These are phyloP conservation scores for Stigmatopora nigra DNA, from an alignment of 2,113 vertebrate species.

Conservation along the genomic window DNA sequence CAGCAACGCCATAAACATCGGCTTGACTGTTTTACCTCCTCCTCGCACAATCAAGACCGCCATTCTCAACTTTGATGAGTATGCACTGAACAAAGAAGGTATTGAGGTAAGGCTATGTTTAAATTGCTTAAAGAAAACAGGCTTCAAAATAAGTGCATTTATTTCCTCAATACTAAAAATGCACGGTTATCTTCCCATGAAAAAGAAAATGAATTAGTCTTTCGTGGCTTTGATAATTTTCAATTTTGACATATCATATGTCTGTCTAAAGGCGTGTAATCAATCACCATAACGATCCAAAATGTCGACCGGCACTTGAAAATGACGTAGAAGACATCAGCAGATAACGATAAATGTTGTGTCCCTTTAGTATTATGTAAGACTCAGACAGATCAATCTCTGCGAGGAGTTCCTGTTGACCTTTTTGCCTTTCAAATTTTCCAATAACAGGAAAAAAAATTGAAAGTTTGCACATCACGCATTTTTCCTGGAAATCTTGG, in stretches of 20 bases:
- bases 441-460: slow-evolving; percentile 25
- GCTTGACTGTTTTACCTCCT: slow-evolving; percentile 91
- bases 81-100: slow-evolving; percentile 97
- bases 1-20: slow-evolving; percentile 96
- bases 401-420: slow-evolving; percentile 13
- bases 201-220: slow-evolving; percentile 19
- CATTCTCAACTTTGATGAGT: slow-evolving; percentile 97
- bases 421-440: slow-evolving; percentile 19
- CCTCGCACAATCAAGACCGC: slow-evolving; percentile 97
- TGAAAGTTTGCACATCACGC: slow-evolving; percentile 44
- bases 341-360: slow-evolving; percentile 33
- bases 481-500: slow-evolving; percentile 23
- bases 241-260: slow-evolving; percentile 22
- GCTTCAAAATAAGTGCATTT: slow-evolving; percentile 40
- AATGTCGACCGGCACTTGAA: slow-evolving; percentile 30
- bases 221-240: slow-evolving; percentile 15
- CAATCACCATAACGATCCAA: slow-evolving; percentile 40
- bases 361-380: slow-evolving; percentile 44
- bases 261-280: slow-evolving; percentile 31
- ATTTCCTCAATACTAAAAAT: slow-evolving; percentile 16
- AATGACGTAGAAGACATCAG: slow-evolving; percentile 23
- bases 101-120: slow-evolving; percentile 80
- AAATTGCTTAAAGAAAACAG: slow-evolving; percentile 5
- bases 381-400: slow-evolving; percentile 26
- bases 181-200: slow-evolving; percentile 25